Evolutionary conservation across 2,888 invertebrate genomes (phyloP).

Genomic region (Drosophila falleni): DNA sequence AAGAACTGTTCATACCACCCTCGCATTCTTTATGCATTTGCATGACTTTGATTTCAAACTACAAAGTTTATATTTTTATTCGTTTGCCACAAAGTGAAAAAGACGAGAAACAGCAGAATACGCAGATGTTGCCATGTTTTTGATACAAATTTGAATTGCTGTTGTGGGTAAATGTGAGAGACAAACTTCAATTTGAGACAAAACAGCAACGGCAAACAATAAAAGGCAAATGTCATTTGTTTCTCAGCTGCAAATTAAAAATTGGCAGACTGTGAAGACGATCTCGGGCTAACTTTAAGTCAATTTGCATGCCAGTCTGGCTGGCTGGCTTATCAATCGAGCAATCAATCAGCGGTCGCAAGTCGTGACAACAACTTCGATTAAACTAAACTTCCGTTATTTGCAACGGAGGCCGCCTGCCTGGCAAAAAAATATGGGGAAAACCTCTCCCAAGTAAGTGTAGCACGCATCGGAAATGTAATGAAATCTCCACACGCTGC

Average conservation of each 20-base stretch:
- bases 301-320: constrained; percentile 54
- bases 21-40: constrained; percentile 39
- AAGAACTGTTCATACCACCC: constrained; percentile 15
- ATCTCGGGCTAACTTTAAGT: constrained; percentile 20
- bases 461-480: constrained; percentile 56
- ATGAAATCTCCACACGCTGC: constrained; percentile 70
- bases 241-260: constrained; percentile 65
- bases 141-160: constrained; percentile 64
- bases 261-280: constrained; percentile 5
- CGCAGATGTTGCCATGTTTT: constrained; percentile 67
- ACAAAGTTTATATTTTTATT: constrained; percentile 39
- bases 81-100: constrained; percentile 34
- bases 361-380: constrained; percentile 77
- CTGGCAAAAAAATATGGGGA: constrained; percentile 42
- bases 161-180: constrained; percentile 12
- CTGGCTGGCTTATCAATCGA: constrained; percentile 56
- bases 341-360: constrained; percentile 75
- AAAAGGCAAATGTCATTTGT: constrained; percentile 66
- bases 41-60: constrained; percentile 43
- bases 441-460: constrained; percentile 31
- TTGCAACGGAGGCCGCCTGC: constrained; percentile 2
- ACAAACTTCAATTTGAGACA: constrained; percentile 38
- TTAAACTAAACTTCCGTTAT: constrained; percentile 76
- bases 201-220: constrained; percentile 42
- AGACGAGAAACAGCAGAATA: constrained; percentile 8